These are phyloP conservation scores for Alces alces DNA, from an alignment of 2,113 vertebrate species.

Conservation along the genomic window DNA sequence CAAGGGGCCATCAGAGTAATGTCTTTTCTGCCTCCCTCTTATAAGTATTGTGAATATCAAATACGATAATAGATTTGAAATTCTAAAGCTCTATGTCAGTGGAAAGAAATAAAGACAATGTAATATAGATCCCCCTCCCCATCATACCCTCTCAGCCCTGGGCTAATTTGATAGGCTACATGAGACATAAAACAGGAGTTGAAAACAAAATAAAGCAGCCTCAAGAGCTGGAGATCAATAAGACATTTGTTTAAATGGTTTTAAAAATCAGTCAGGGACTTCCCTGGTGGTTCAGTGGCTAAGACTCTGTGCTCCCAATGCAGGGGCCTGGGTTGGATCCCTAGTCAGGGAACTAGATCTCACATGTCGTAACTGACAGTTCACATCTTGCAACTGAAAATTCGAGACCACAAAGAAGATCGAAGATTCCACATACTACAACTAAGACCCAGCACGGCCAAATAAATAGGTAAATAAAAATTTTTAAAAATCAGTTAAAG, in stretches of 20 bases:
- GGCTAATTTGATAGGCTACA: neutral
- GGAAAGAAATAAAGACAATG: neutral
- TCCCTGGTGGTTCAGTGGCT: neutral
- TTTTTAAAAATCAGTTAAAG: neutral
- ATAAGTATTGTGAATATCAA: conserved; percentile 22
- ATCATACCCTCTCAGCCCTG: neutral
- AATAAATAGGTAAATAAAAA: neutral
- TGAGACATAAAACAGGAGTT: neutral
- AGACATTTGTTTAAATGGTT: neutral
- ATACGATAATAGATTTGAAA: neutral
- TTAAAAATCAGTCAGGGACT: neutral
- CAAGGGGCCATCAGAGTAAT: neutral
- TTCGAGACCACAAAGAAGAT: neutral
- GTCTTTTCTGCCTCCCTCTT: conserved; percentile 7
- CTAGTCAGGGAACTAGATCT: neutral
- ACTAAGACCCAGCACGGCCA: neutral
- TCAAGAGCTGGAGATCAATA: neutral
- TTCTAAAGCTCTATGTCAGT: neutral
- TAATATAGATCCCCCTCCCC: neutral
- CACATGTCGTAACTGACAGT: neutral
- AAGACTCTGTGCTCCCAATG: neutral
- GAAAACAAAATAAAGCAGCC: neutral
- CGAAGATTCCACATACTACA: neutral
- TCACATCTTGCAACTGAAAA: neutral
- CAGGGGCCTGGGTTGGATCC: neutral